Evolutionary conservation across 2,797 vertebrate genomes (phyloP), one percentile per base, ranked within the genome.

Genomic region (Nannoperca obscura): DNA sequence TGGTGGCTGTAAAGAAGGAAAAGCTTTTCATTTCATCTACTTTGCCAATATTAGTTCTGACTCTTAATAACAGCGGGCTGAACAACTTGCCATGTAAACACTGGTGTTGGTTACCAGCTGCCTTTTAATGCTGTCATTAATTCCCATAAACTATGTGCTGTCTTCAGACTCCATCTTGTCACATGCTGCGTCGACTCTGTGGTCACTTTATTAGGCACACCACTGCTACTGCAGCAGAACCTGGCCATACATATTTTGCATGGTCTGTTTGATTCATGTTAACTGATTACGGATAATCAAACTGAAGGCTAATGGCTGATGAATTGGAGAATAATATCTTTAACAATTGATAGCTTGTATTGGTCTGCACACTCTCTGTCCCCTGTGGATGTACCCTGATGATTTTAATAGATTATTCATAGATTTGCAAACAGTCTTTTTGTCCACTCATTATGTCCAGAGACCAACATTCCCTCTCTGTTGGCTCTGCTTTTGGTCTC

Each of bases 21-120:
- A 5, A 8, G 20, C 54, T 47, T 66, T 38, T 55, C 8, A 5
- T 44, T 32, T 46, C n/a, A 49, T 8, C 53, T 22, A 1, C 47
- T 78, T 32, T 74, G 64, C 78, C 49, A 75, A 62, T 78, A 70
- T 81, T 82, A 62, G 47, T 36, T 76, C 57, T 76, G 36, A 52
- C 15, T 40, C 53, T 40, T 65, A 69, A 54, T 59, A 69, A 65
- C 55, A n/a, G 10, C 0, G 1, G 13, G 3, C 24, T 69, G 30
- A 76, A 75, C 62, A 32, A 5, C 5, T 36, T 36, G 7, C 11
- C 1, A 34, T 83, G 54, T 72, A 62, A 83, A 77, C 49, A 61
- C 49, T 12, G 7, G 9, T 24, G n/a, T 44, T 44, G 27, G 22
- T 27, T 75, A 58, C 42, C 20, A 52, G 12, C 36, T 20, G 8